Evolutionary conservation across 2,888 invertebrate species (phyloP), one percentile per base, ranked within the genome.

Genomic region (Fragum fragum): DNA sequence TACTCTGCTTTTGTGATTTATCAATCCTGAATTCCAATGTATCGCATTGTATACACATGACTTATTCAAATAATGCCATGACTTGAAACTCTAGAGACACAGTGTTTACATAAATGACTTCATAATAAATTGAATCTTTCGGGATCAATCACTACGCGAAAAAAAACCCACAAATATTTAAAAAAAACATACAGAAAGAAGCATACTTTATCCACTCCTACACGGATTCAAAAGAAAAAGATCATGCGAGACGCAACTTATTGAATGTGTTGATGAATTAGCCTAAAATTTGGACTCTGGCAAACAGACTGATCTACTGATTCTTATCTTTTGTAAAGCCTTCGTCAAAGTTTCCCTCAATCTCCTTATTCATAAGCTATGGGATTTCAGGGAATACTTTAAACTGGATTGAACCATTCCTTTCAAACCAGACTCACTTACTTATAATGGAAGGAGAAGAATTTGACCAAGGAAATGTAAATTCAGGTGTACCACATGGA

Each of bases 311-410:
- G 76, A 76, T 42, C 2, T 72, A 36, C 14, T 75, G 1, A 39
- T 82, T 0, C 32, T 78, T 52, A 75, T 79, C 32, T 79, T 77
- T 61, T 66, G 77, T 2, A 77, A 83, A 57, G 80, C 83, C 0
- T 84, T 78, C 14, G 83, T 80, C 21, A 80, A 80, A 63, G 75
- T 84, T 16, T 26, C 36, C 3, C 78, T 78, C 23, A 52, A 21
- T 5, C 59, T 53, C 18, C 73, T 80, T 6, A n/a, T 68, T 0
- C 76, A 74, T 52, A 80, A 77, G n/a, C n/a, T 68, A 73, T 52
- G 74, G 71, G 3, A 77, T 81, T 9, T 26, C 36, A 32, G 74
- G 72, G 0, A 69, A 14, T 1, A 47, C 47, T 3, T 14, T 47
- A 47, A 14, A n/a, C 16, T 47, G 47, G 47, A 47, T 47, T 59